These are phyloP conservation scores for Zele albiditarsus DNA, from an alignment of 2,888 invertebrate species.

Conservation along the genomic window DNA sequence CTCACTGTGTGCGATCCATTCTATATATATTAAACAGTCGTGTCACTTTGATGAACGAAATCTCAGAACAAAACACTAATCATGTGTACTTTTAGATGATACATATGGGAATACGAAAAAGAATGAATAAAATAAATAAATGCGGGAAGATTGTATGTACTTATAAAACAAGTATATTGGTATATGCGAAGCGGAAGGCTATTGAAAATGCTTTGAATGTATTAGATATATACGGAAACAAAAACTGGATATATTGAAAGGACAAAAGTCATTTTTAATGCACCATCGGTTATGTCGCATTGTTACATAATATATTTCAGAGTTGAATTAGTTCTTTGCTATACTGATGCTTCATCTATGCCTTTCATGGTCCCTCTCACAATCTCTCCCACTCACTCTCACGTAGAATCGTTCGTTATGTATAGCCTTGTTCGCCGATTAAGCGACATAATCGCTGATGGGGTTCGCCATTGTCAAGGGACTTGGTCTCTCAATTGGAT, in stretches of 20 bases:
- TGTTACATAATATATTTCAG: conserved; percentile 22
- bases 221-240: conserved; percentile 56
- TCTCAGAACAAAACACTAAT: not conserved
- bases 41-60: not conserved
- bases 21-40: not conserved
- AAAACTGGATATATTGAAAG: conserved; percentile 30
- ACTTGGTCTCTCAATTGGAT: conserved; percentile 54
- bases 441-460: conserved; percentile 45
- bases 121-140: conserved; percentile 47
- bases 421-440: conserved; percentile 59
- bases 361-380: not conserved
- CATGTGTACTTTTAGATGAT: not conserved
- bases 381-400: not conserved
- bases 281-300: conserved; percentile 42
- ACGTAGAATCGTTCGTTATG: not conserved
- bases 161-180: conserved; percentile 25
- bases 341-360: not conserved
- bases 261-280: conserved; percentile 51
- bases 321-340: conserved; percentile 17
- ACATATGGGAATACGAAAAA: conserved; percentile 18
- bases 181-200: not conserved
- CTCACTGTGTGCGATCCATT: not conserved
- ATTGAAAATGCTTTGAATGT: conserved; percentile 33
- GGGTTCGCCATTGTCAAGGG: conserved; percentile 50
- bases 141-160: conserved; percentile 68